Evolutionary conservation across 2,888 invertebrate species (phyloP).

Genomic region (Lithodes maja): DNA sequence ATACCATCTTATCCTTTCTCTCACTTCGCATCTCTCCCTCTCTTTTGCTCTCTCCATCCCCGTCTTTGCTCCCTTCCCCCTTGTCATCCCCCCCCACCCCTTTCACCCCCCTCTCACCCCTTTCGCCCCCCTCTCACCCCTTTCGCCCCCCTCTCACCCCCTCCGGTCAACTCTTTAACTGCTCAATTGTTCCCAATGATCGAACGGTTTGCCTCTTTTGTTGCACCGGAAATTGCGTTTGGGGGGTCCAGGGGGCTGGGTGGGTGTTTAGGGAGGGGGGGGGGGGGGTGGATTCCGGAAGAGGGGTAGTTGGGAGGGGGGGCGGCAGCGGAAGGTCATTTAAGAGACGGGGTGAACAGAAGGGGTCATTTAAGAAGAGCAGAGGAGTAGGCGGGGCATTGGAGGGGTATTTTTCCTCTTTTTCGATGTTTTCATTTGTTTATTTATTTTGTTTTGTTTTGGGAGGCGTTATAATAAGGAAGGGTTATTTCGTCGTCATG

Average conservation of each 20-base stretch:
- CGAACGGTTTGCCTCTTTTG: slow-evolving; percentile 1
- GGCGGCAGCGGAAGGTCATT: neutral
- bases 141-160: neutral
- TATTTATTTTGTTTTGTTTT: neutral
- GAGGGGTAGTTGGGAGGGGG: neutral
- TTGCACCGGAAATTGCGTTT: neutral
- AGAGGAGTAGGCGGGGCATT: neutral
- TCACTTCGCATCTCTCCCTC: neutral
- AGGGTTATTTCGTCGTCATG: too few relatives aligned
- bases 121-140: neutral
- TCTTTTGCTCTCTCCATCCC: neutral
- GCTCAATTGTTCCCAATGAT: neutral
- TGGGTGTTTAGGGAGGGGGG: neutral
- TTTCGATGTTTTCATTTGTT: neutral
- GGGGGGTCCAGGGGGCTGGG: neutral
- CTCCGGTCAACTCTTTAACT: neutral
- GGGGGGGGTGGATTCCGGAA: neutral
- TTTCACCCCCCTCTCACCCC: neutral
- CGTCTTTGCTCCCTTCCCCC: neutral
- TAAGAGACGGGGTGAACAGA: too few relatives aligned
- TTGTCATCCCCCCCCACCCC: neutral
- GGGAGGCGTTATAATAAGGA: too few relatives aligned
- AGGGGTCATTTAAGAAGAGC: neutral
- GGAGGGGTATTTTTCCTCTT: neutral
- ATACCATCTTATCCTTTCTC: too few relatives aligned